phyloP scores from a whole-genome alignment of 30 jellyfish, hydroid and myxozoan genomes.

The Hydractinia echinata region DNA sequence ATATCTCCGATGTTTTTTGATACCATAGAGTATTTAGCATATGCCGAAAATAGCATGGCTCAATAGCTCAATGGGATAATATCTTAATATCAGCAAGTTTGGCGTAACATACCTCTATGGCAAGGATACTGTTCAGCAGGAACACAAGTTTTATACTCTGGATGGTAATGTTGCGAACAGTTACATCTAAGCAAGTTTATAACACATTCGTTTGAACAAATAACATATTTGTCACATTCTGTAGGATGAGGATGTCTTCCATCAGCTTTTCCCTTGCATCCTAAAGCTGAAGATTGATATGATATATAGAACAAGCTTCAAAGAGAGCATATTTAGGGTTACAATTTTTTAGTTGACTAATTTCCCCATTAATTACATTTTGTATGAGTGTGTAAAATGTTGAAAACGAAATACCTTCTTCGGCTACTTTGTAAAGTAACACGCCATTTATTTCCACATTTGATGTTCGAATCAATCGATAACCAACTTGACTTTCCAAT shows the following conservation, averaged over 20 bases:
- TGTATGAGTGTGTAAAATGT: too few species aligned
- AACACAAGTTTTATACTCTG: background rate
- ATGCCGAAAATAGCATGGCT: too few species aligned
- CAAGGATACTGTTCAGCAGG: constrained; percentile 16
- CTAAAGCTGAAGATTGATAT: background rate
- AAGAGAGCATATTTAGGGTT: too few species aligned
- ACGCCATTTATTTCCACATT: background rate
- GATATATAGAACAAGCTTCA: background rate
- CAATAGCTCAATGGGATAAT: background rate
- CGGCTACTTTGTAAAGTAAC: background rate
- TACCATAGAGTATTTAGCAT: too few species aligned
- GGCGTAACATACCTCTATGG: background rate
- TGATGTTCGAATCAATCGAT: background rate
- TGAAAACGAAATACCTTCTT: background rate
- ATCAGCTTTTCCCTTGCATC: background rate
- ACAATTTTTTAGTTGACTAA: too few species aligned
- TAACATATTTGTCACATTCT: background rate
- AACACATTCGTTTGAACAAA: background rate
- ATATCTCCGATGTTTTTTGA: too few species aligned
- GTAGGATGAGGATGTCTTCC: background rate
- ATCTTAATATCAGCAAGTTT: background rate
- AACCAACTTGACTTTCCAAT: background rate
- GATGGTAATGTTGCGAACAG: constrained; percentile 2
- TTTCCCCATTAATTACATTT: too few species aligned
- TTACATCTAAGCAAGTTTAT: background rate